phyloP scores from a whole-genome alignment of 2,888 invertebrate genomes.

The Plagodis dolabraria region DNA sequence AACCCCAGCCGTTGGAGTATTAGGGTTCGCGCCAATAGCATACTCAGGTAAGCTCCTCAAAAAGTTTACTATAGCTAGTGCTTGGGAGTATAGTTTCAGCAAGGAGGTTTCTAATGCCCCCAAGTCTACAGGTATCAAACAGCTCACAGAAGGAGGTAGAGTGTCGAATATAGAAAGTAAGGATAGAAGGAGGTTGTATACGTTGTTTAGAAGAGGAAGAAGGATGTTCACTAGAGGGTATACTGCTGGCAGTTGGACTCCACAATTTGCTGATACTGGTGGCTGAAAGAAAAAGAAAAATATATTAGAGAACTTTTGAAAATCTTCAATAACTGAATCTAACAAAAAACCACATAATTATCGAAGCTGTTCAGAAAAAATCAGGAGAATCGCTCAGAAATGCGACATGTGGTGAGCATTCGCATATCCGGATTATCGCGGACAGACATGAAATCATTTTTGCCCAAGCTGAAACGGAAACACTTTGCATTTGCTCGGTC shows the following conservation, averaged over 20 bases:
- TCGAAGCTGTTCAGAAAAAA: too few species aligned
- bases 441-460: too few species aligned
- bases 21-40: conserved; percentile 70
- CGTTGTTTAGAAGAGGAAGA: conserved; percentile 74
- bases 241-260: conserved; percentile 73
- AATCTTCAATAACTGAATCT: too few species aligned
- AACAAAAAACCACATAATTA: too few species aligned
- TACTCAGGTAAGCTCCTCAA: conserved; percentile 69
- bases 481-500: too few species aligned
- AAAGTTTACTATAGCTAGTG: conserved; percentile 76
- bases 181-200: conserved; percentile 75
- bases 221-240: conserved; percentile 78
- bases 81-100: conserved; percentile 74
- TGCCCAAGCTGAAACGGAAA: too few species aligned
- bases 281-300: conserved; percentile 51
- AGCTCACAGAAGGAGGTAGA: conserved; percentile 69
- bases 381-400: too few species aligned
- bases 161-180: conserved; percentile 78
- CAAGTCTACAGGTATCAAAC: conserved; percentile 72
- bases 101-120: conserved; percentile 74
- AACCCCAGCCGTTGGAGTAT: conserved; percentile 55
- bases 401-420: too few species aligned
- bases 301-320: too few species aligned
- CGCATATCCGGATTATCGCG: too few species aligned
- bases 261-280: conserved; percentile 59